Conservation (phyloP, 2,888 invertebrate genomes). For the Saturnia japonica region DNA sequence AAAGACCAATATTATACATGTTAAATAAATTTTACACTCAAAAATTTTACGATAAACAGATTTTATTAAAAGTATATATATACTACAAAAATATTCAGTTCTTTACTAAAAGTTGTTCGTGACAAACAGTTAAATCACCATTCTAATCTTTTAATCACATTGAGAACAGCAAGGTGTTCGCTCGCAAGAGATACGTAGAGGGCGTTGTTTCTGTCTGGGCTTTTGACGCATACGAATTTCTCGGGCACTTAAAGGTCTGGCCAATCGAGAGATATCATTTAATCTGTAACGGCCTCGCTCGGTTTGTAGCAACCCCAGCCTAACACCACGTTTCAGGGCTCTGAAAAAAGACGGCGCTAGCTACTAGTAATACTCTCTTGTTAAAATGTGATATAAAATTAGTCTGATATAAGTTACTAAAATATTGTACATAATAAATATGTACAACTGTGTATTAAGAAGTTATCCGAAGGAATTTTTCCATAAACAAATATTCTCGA, state of each 20-base stretch:
- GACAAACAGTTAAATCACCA: not conserved
- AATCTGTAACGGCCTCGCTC: conserved; percentile 56
- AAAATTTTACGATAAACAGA: not conserved
- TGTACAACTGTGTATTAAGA: no score
- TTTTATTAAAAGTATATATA: not conserved
- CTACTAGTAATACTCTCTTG: not conserved
- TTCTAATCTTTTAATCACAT: conserved; percentile 6
- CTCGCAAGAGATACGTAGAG: conserved; percentile 27
- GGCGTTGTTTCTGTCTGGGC: conserved; percentile 27
- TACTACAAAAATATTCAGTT: not conserved
- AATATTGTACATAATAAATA: no score
- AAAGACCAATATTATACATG: not conserved
- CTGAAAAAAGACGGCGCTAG: conserved; percentile 33
- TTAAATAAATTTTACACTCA: not conserved
- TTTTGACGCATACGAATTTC: conserved; percentile 30
- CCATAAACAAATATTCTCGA: no score
- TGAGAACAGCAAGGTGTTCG: conserved; percentile 3
- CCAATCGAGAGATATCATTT: conserved; percentile 45
- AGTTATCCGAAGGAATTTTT: no score
- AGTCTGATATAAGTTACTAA: no score
- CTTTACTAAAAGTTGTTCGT: not conserved
- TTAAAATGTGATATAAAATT: not conserved
- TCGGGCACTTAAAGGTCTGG: conserved; percentile 31
- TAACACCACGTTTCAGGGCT: conserved; percentile 58
- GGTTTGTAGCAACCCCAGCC: conserved; percentile 49